Conservation (phyloP, 2,888 invertebrate species). For the Platynereis dumerilii region DNA sequence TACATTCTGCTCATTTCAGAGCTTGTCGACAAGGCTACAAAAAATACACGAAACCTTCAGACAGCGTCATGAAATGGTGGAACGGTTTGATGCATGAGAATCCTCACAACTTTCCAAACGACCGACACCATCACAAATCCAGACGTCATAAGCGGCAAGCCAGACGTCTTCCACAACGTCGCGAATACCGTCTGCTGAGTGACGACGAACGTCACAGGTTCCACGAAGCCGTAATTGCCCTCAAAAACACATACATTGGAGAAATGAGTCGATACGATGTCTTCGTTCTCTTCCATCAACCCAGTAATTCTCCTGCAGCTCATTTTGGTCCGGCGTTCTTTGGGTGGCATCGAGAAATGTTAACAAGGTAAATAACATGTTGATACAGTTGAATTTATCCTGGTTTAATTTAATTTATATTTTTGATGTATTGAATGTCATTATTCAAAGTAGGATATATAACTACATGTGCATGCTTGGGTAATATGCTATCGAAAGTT, state of each 20-base stretch:
- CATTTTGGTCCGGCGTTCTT: constrained; percentile 1
- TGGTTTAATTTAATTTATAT: no score
- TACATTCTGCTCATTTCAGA: no score
- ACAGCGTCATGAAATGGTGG: background rate
- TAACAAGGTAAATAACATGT: constrained; percentile 9
- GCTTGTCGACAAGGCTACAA: no score
- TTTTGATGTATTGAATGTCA: no score
- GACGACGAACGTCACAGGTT: constrained; percentile 1
- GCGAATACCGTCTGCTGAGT: background rate
- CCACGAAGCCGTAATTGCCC: background rate
- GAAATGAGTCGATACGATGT: background rate
- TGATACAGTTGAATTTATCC: no score
- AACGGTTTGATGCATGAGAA: background rate
- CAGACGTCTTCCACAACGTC: background rate
- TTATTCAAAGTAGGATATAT: no score
- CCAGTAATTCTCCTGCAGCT: background rate
- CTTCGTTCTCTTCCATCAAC: background rate
- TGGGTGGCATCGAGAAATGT: constrained; percentile 8
- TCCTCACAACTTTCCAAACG: background rate
- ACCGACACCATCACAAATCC: background rate
- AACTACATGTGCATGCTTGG: no score
- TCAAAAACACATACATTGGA: background rate
- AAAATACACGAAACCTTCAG: no score
- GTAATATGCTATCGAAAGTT: no score
- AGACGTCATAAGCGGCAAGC: background rate